Conservation (phyloP, 2,113 vertebrate species). For the Larimichthys crocea region DNA sequence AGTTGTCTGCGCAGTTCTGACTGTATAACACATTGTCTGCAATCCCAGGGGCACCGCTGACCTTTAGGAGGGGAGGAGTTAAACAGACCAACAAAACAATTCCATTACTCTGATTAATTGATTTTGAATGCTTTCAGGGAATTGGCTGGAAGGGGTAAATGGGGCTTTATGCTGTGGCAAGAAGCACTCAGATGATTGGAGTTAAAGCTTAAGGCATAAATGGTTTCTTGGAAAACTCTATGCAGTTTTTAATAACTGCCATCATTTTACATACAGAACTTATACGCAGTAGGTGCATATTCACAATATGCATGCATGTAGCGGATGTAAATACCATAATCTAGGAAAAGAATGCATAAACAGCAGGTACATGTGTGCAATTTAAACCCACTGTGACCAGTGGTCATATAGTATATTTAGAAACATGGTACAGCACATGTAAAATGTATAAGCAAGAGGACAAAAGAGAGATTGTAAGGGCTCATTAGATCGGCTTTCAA, state of each 20-base stretch:
- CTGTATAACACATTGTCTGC: slow-evolving; percentile 3
- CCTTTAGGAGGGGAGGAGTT: slow-evolving; percentile 58
- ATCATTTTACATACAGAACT: neutral
- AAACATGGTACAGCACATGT: neutral
- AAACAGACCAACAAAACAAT: slow-evolving; percentile 65
- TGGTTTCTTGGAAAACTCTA: slow-evolving; percentile 1
- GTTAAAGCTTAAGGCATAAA: slow-evolving; percentile 35
- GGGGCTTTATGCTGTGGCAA: slow-evolving; percentile 42
- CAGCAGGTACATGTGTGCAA: neutral
- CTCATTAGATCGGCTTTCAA: slow-evolving; percentile 59
- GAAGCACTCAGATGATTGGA: slow-evolving; percentile 68
- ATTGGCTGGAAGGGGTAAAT: slow-evolving; percentile 51
- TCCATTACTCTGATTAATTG: slow-evolving; percentile 72
- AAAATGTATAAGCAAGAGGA: slow-evolving; percentile 4
- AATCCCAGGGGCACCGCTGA: slow-evolving; percentile 29
- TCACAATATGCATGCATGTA: neutral
- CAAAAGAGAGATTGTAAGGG: slow-evolving; percentile 8
- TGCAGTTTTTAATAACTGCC: neutral
- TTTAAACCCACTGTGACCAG: neutral
- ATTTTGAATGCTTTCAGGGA: slow-evolving; percentile 69
- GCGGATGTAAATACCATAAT: neutral
- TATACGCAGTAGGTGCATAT: neutral
- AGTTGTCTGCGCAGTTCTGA: neutral
- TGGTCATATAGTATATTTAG: neutral
- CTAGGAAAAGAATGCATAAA: neutral